Percentiles rank a stretch among this genome's conserved stretches.
phyloP scores from a whole-genome alignment of 2,113 vertebrate species.

The Pseudolaguvia tuberculata region DNA sequence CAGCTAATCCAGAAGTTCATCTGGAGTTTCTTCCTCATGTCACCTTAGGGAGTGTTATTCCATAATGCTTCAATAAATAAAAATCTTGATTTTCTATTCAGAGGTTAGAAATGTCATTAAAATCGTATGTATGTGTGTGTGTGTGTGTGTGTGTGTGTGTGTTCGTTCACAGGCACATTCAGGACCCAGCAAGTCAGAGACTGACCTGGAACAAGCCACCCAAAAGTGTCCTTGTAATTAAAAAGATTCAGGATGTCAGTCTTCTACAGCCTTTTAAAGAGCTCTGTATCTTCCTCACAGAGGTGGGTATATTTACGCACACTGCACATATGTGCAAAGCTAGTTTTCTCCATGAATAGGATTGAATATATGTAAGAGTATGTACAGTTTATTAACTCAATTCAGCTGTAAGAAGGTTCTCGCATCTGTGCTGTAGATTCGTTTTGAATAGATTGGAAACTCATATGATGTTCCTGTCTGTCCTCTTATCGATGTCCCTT shows the following conservation, averaged over 20 bases:
- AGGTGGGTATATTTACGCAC: slow-evolving; percentile 64
- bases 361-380: too few relatives aligned
- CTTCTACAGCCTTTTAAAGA: slow-evolving; percentile 92
- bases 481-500: slow-evolving; percentile 24
- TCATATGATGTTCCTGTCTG: not conserved
- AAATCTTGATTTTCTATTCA: too few relatives aligned
- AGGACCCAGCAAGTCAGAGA: slow-evolving; percentile 94
- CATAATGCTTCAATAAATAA: too few relatives aligned
- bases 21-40: too few relatives aligned
- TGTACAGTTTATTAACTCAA: too few relatives aligned
- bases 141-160: slow-evolving; percentile 8
- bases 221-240: slow-evolving; percentile 96
- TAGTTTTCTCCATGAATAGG: not conserved
- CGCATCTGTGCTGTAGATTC: not conserved
- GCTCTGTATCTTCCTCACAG: slow-evolving; percentile 85
- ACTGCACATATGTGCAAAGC: not conserved
- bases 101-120: too few relatives aligned
- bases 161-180: slow-evolving; percentile 82
- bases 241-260: slow-evolving; percentile 86
- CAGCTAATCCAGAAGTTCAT: too few relatives aligned
- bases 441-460: not conserved
- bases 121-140: not conserved
- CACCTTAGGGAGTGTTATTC: too few relatives aligned
- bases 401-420: not conserved
- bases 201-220: slow-evolving; percentile 96